Evolutionary conservation across 2,797 vertebrate species (phyloP).

Genomic region (Pyrrhura leucotis): DNA sequence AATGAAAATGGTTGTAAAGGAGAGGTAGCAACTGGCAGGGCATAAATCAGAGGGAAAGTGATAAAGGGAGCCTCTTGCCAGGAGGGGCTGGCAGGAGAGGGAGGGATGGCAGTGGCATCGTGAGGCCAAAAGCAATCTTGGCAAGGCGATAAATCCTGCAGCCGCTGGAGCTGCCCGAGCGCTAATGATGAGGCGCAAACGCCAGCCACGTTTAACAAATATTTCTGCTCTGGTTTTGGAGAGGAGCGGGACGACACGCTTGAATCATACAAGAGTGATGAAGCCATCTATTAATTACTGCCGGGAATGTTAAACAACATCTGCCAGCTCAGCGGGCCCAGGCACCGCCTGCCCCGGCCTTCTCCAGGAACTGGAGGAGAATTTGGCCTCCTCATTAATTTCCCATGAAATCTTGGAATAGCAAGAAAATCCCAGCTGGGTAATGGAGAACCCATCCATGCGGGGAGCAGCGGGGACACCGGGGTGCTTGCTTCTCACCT

Average conservation of each 20-base stretch:
- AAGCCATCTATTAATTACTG: constrained; percentile 70
- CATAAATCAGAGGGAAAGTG: constrained; percentile 36
- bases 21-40: neutral
- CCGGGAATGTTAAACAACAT: constrained; percentile 68
- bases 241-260: constrained; percentile 38
- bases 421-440: neutral
- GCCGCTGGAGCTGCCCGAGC: neutral
- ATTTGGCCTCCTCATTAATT: constrained; percentile 52
- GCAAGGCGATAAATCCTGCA: constrained; percentile 45
- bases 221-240: constrained; percentile 62
- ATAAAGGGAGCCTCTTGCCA: constrained; percentile 7
- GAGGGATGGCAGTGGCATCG: neutral
- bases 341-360: constrained; percentile 17
- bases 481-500: neutral
- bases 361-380: constrained; percentile 37
- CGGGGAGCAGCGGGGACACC: rapidly evolving
- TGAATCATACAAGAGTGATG: constrained; percentile 62
- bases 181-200: constrained; percentile 14
- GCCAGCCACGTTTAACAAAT: constrained; percentile 55
- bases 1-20: neutral
- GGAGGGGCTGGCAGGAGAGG: neutral
- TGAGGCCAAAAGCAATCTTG: constrained; percentile 54
- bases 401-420: neutral
- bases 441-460: neutral
- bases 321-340: constrained; percentile 64